Base-by-base conservation (phyloP, 2,888 invertebrate genomes). In the Girardia tigrina region DNA sequence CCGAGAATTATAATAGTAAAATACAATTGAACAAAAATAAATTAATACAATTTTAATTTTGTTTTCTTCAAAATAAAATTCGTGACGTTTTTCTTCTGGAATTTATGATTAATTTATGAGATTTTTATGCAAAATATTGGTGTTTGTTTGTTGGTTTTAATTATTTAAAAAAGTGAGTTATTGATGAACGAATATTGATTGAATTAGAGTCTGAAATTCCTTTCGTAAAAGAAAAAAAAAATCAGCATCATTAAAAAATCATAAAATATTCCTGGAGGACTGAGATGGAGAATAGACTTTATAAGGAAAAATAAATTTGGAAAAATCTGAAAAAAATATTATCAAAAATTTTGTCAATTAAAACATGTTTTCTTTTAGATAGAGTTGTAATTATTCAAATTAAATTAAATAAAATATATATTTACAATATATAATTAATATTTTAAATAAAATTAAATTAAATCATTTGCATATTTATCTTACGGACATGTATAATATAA, bases 61-160 rank as follows among this genome's bases (percentile, higher is more conserved):
- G n/a, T 6, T 20, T 56, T 56, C 56, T n/a, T 56, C 20, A 56
- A 56, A 56, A 12, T 36, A 12, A 8, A 20, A 12, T 56, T 56
- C 23, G 6, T 56, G 56, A 2, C 23, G 4, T 36, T 36, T 36
- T 16, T 36, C 12, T 36, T 36, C 16, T 16, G 16, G 8, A 56
- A 56, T 56, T 56, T 56, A 56, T 56, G 4, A 56, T 56, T 56
- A 56, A 56, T 56, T 56, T 56, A 56, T 56, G 56, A 12, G 8
- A 16, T 56, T 56, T 56, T 56, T 12, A 56, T 56, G 56, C 6
- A 56, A 23, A 56, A 56, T 56, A 56, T 56, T 56, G 36, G 56
- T 56, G n/a, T 56, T 16, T 4, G 4, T 56, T 56, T 4, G 56
- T 56, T 6, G 23, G 23, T 56, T 16, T 36, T 8, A 36, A 8